These are phyloP conservation scores for Cataglyphis rosenhaueri DNA, from an alignment of 2,888 invertebrate genomes.

Conservation along the genomic window DNA sequence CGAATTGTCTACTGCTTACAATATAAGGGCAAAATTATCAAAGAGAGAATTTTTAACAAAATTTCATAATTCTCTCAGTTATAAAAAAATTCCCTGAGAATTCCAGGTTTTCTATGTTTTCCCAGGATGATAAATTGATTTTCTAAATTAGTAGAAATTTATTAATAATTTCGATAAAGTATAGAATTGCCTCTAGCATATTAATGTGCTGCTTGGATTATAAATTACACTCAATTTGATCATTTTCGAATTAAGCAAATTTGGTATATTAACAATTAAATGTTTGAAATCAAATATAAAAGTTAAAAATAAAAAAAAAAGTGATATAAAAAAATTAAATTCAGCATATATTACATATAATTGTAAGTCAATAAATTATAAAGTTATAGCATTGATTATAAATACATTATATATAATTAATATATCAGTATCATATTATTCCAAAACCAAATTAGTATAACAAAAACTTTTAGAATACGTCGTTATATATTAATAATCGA, in stretches of 20 bases:
- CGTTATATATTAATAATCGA: background rate
- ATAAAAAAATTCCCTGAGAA: too few relatives aligned
- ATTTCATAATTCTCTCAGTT: too few relatives aligned
- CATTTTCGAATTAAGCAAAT: background rate
- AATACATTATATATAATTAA: background rate
- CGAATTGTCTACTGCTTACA: too few relatives aligned
- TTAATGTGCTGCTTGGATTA: background rate
- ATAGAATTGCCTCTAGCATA: conserved; percentile 25
- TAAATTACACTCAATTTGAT: conserved; percentile 19
- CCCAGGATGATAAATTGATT: conserved; percentile 4
- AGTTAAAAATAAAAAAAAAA: background rate
- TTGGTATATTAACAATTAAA: conserved; percentile 2
- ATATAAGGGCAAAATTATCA: too few relatives aligned
- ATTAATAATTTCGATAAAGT: conserved; percentile 30
- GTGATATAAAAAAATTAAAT: background rate
- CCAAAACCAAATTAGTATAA: background rate
- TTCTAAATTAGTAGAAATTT: conserved; percentile 44
- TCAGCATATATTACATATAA: background rate
- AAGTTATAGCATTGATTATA: background rate
- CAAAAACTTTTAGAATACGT: background rate
- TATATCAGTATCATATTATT: background rate
- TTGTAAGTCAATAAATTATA: background rate
- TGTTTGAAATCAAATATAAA: background rate
- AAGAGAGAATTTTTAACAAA: too few relatives aligned
- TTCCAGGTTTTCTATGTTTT: too few relatives aligned